Evolutionary conservation across 2,888 invertebrate genomes (phyloP), one percentile per base, ranked within the genome.

Genomic region (Papilio protenor): DNA sequence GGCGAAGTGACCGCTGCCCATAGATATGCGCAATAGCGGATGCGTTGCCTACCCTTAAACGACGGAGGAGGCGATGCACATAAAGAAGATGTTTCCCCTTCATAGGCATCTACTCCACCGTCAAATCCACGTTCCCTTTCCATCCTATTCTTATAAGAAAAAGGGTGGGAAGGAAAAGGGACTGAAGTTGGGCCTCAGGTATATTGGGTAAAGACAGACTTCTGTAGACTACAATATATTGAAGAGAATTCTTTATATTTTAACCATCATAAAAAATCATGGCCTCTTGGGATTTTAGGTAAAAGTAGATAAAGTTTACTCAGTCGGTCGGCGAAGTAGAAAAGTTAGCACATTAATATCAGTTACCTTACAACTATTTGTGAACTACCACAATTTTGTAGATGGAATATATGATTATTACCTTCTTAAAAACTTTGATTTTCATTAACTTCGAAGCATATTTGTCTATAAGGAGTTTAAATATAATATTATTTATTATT

Each of bases 341-440:
- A 86, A 91, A 91, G 87, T 91, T 90, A 79, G 69, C 81, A 83
- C 84, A 85, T 89, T 87, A 87, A 87, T 87, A 87, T 85, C 85
- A 83, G 84, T 85, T 85, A 86, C 84, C 80, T 81, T 83, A 80
- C 83, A 84, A 82, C 84, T 82, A 75, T 83, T 83, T 82, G 79
- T 84, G 81, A 80, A 72, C 77, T 77, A 80, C 77, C 69, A 71
- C 27, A 49, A 52, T 18, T 47, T 77, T 55, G 33, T 73, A 59
- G 11, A 45, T n/a, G 45, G 21, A 45, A 66, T 66, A 66, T 45
- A 66, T n/a, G 66, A 45, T 66, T 66, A 45, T 66, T 45, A 66
- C 45, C 66, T 66, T 45, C 40, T 45, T 40, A 10, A 64, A 40
- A 66, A 66, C n/a, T 66, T 66, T 12, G 66, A 12, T 66, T 64